Evolutionary conservation across 2,113 vertebrate species (phyloP).

Genomic region (Aegithalos caudatus): DNA sequence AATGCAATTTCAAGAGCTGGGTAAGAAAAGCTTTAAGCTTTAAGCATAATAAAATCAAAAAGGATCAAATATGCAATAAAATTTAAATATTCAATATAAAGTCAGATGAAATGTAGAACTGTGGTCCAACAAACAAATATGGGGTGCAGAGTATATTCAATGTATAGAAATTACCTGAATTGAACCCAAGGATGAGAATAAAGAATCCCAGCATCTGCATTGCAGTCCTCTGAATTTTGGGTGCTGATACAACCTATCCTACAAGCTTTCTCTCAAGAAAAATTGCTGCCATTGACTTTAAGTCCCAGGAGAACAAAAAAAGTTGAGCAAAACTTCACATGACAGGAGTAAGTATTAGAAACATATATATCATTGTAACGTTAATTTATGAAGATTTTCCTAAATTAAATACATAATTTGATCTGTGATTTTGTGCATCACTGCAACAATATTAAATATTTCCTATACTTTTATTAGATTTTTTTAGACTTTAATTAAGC

Average conservation of each 20-base stretch:
- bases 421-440: background rate
- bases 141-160: background rate
- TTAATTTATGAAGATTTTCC: background rate
- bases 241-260: background rate
- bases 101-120: background rate
- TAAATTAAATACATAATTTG: background rate
- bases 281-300: background rate
- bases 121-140: background rate
- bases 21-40: background rate
- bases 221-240: background rate
- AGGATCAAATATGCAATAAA: background rate
- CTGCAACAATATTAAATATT: background rate
- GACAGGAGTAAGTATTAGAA: background rate
- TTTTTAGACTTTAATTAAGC: background rate
- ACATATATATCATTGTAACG: background rate
- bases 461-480: background rate
- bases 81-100: background rate
- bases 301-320: background rate
- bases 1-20: background rate
- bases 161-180: background rate
- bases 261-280: background rate
- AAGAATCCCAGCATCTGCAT: background rate
- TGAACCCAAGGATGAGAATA: background rate
- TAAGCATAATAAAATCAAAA: background rate
- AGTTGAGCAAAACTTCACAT: background rate